Percentiles rank a stretch among this genome's conserved stretches.
Conservation (phyloP, 1,140 invertebrate genomes). For the Polypedilum vanderplanki region DNA sequence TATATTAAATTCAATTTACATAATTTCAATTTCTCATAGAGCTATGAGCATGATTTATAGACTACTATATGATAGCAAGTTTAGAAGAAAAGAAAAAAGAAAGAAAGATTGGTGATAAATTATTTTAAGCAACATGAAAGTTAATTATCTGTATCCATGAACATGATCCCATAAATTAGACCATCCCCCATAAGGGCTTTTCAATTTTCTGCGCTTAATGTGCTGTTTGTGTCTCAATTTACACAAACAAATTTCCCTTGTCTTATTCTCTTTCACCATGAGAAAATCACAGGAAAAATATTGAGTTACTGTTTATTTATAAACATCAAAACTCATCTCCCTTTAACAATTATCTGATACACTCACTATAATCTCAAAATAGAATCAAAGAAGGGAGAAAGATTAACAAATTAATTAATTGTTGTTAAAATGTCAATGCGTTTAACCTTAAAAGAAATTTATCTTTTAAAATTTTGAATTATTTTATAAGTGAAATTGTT, state of each 20-base stretch:
- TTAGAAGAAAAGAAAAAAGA: too few relatives aligned
- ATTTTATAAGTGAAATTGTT: background rate
- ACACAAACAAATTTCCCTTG: slow-evolving; percentile 3
- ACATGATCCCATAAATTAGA: slow-evolving; percentile 24
- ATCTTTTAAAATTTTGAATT: too few relatives aligned
- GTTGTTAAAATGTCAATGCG: slow-evolving; percentile 1
- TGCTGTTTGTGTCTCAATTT: background rate
- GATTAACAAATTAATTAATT: background rate
- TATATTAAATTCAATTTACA: slow-evolving; percentile 20
- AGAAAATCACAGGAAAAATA: background rate
- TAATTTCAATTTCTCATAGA: slow-evolving; percentile 4
- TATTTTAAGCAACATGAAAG: slow-evolving; percentile 4
- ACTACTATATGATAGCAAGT: background rate
- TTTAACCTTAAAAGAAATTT: too few relatives aligned
- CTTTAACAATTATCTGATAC: background rate
- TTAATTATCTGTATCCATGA: slow-evolving; percentile 26
- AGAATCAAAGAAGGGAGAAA: background rate
- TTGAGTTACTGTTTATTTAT: slow-evolving; percentile 19
- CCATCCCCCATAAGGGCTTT: background rate
- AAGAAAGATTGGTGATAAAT: background rate
- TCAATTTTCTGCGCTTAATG: background rate
- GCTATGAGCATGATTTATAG: background rate
- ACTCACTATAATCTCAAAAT: background rate
- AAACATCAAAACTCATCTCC: background rate
- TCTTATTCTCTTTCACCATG: background rate